Percentiles rank a stretch among this genome's conserved stretches.
Conservation (phyloP, 2,888 invertebrate genomes). For the Yponomeuta plumbellus region DNA sequence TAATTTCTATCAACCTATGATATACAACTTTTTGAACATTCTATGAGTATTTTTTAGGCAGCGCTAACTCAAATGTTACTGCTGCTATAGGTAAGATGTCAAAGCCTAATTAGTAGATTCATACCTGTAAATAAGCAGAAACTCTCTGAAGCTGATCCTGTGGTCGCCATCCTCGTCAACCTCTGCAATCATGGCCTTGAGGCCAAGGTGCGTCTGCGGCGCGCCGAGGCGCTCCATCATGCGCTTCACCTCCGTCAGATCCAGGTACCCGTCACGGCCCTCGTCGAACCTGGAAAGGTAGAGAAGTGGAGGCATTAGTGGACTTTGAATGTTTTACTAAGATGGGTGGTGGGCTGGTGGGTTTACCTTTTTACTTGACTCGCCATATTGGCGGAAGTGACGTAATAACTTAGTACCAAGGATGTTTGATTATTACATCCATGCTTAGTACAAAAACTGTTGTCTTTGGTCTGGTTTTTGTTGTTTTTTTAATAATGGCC, state of each 20-base stretch:
- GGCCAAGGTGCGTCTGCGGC: conserved; percentile 95
- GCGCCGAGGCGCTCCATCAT: conserved; percentile 98
- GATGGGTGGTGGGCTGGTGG: too few relatives aligned
- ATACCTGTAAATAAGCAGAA: conserved; percentile 83
- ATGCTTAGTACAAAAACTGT: too few relatives aligned
- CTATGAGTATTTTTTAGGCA: too few relatives aligned
- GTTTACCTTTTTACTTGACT: not conserved
- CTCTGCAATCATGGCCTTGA: conserved; percentile 96
- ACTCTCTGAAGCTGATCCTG: conserved; percentile 94
- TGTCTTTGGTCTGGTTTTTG: too few relatives aligned
- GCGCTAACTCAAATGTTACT: too few relatives aligned
- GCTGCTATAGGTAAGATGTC: too few relatives aligned
- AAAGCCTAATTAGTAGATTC: not conserved
- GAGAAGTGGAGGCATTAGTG: not conserved
- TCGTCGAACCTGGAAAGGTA: conserved; percentile 87
- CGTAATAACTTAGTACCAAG: too few relatives aligned
- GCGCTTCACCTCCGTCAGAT: conserved; percentile 91
- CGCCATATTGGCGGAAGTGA: not conserved
- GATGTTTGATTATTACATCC: too few relatives aligned
- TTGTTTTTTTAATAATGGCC: too few relatives aligned
- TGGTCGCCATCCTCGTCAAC: conserved; percentile 92
- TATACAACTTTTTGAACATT: too few relatives aligned
- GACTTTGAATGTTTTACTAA: not conserved
- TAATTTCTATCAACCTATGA: too few relatives aligned
- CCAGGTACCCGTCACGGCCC: conserved; percentile 91